Base-by-base conservation (phyloP, 2,797 vertebrate species). In the Okamejei kenojei region DNA sequence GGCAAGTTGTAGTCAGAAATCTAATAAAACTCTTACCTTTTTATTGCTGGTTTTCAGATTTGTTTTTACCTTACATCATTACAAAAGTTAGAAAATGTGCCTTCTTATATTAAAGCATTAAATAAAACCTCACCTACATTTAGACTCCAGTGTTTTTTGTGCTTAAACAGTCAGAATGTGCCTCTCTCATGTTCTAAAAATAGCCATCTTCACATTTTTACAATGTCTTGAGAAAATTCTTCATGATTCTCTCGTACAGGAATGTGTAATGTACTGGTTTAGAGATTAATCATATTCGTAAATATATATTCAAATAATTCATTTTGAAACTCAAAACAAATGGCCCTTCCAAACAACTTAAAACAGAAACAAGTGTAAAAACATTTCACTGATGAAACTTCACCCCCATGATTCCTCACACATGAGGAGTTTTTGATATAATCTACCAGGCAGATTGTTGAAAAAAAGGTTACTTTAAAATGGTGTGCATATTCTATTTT, bases 1-100 rank as follows among this genome's bases (percentile, higher is more conserved):
- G 35, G 35, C 7, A 13, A 76, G 45, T 74, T 92, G 23, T 32
- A n/a, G 71, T 23, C 19, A 92, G 73, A 92, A 92, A 54, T 76
- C 13, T 76, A 92, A 73, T 29, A 58, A 92, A 92, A 92, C 29
- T 74, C 35, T 91, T 74, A 58, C 1, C 54, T 38, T 45, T 23
- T 92, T 76, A 92, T 92, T 92, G 90, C 90, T 74, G 73, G 29
- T 54, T 92, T 92, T 74, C 35, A 92, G 13, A 54, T 54, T 54
- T 74, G 26, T 74, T 38, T 92, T 73, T 9, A 92, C 71, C 35
- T 90, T n/a, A 86, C 29, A 54, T 76, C 5, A 71, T 92, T 54
- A 76, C 90, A 88, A 88, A 88, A 68, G 7, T 68, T 35, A 68
- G 65, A 91, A 76, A 76, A 74, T 76, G 73, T 92, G 90, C 45